These are phyloP conservation scores for Parazoanthus atlanticus DNA, from an alignment of 92 coral and sea anemone species.

Conservation along the genomic window DNA sequence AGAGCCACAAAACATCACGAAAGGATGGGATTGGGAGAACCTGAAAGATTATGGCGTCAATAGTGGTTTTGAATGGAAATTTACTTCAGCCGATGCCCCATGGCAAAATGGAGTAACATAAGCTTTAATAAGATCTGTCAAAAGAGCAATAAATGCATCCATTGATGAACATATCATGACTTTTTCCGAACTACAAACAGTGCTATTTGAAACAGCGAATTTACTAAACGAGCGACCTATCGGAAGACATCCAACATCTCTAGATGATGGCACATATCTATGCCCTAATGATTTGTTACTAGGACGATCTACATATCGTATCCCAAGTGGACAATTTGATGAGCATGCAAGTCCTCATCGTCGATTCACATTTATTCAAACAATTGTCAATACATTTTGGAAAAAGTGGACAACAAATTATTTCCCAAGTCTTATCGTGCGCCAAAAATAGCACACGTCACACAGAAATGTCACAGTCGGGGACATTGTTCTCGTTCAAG, in stretches of 20 bases:
- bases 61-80: conserved; percentile 13
- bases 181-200: conserved; percentile 60
- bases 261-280: conserved; percentile 43
- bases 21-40: conserved; percentile 35
- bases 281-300: conserved; percentile 54
- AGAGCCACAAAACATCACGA: conserved; percentile 29
- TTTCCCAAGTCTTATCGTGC: neutral
- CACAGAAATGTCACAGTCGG: neutral
- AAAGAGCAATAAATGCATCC: conserved; percentile 35
- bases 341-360: conserved; percentile 27
- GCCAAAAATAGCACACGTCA: too few species aligned
- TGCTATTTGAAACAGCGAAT: conserved; percentile 51
- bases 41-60: conserved; percentile 38
- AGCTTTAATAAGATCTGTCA: conserved; percentile 38
- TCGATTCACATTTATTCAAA: conserved; percentile 45
- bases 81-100: conserved; percentile 46
- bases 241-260: conserved; percentile 55
- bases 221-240: conserved; percentile 61
- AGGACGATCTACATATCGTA: conserved; percentile 41
- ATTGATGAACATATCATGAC: conserved; percentile 36
- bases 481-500: conserved; percentile 30
- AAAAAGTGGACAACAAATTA: conserved; percentile 25
- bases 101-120: conserved; percentile 53
- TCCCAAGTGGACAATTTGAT: conserved; percentile 48
- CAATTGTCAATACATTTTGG: conserved; percentile 52